A percentile compares a stretch with the other conserved stretches of the same genome.
Evolutionary conservation across 2,888 invertebrate genomes (phyloP).

Genomic region (Helleia helle): DNA sequence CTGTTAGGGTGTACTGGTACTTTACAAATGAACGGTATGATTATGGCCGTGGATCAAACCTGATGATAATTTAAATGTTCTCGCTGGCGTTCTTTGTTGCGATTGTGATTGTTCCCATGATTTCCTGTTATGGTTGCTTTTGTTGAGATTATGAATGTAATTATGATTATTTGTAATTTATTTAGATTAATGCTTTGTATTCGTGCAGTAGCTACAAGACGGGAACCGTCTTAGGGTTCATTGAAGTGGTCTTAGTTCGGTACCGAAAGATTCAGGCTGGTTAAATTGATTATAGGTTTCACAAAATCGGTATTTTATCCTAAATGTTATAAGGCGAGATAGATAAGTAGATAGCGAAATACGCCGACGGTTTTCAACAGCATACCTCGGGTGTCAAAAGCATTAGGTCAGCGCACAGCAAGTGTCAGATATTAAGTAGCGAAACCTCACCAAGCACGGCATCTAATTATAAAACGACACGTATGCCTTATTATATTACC

Average conservation of each 20-base stretch:
- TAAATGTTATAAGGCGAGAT: too few relatives aligned
- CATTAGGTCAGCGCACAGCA: slow-evolving; percentile 2
- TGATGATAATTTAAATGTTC: slow-evolving; percentile 70
- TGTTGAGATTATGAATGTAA: slow-evolving; percentile 3
- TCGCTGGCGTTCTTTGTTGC: slow-evolving; percentile 43
- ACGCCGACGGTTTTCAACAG: slow-evolving; percentile 1
- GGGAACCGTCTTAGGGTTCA: neutral
- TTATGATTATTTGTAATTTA: slow-evolving; percentile 1
- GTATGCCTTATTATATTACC: neutral
- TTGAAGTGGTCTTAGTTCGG: too few relatives aligned
- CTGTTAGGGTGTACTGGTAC: slow-evolving; percentile 60
- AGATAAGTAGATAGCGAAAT: too few relatives aligned
- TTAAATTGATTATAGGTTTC: too few relatives aligned
- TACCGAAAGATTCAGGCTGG: too few relatives aligned
- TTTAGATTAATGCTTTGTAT: neutral
- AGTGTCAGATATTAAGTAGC: neutral
- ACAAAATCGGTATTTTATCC: too few relatives aligned
- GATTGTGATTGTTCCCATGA: slow-evolving; percentile 60
- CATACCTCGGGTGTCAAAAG: slow-evolving; percentile 3
- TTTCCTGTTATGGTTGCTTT: slow-evolving; percentile 28
- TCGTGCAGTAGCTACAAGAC: too few relatives aligned
- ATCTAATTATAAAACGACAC: neutral
- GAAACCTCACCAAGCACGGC: neutral
- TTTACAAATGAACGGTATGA: slow-evolving; percentile 70
- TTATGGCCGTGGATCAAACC: slow-evolving; percentile 67